Percentiles rank a stretch among this genome's conserved stretches.
These are phyloP conservation scores for Sorex fumeus DNA, from an alignment of 2,113 vertebrate genomes.

Conservation along the genomic window DNA sequence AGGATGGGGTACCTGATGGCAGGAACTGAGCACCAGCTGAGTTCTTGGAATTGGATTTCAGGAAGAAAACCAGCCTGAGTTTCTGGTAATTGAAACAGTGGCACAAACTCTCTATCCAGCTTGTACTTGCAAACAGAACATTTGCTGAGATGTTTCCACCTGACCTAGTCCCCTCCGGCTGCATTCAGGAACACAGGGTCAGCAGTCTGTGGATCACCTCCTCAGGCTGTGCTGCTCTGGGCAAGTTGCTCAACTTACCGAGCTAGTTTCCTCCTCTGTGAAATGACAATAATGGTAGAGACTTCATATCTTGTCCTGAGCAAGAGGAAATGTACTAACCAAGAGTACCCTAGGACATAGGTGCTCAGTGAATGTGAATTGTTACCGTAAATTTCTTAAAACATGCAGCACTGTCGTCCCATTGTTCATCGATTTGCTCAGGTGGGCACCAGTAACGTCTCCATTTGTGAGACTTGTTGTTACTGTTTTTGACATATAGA, in stretches of 20 bases:
- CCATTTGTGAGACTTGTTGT: too few species aligned
- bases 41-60: not conserved
- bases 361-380: not conserved
- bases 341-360: not conserved
- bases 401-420: too few species aligned
- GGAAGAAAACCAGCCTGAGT: constrained; percentile 9
- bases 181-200: not conserved
- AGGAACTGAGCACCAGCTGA: not conserved
- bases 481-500: too few species aligned
- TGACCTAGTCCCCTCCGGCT: not conserved
- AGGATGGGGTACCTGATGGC: not conserved
- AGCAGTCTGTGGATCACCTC: not conserved
- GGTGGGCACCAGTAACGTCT: too few species aligned
- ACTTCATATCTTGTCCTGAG: constrained; percentile 24
- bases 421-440: too few species aligned
- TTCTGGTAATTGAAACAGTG: not conserved
- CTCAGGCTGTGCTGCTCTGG: not conserved
- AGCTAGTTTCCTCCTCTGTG: not conserved
- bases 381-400: not conserved
- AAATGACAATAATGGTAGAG: constrained; percentile 7
- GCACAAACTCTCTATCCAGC: not conserved
- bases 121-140: not conserved
- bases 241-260: too few species aligned
- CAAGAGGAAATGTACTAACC: not conserved
- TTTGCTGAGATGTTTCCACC: too few species aligned